A percentile compares a stretch with the other conserved stretches of the same genome.
These are phyloP conservation scores for Thera britannica DNA, from an alignment of 2,888 invertebrate genomes.

Conservation along the genomic window DNA sequence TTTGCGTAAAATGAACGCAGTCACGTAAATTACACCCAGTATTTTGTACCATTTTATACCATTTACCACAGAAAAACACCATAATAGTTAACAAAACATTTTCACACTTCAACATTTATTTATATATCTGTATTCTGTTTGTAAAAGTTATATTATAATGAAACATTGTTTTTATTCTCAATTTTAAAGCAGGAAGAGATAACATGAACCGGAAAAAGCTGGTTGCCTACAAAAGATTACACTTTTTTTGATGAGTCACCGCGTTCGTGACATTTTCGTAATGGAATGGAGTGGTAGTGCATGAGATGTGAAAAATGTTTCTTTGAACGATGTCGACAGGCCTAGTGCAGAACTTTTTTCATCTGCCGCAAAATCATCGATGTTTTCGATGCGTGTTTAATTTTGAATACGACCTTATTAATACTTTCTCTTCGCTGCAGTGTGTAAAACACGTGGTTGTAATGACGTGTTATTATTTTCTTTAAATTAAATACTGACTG, in stretches of 20 bases:
- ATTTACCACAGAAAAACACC: too few relatives aligned
- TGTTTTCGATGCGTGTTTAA: neutral
- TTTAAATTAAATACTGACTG: too few relatives aligned
- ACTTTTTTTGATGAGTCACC: conserved; percentile 19
- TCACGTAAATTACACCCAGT: neutral
- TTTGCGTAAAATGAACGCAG: neutral
- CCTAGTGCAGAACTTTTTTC: neutral
- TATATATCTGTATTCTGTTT: too few relatives aligned
- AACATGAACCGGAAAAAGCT: neutral
- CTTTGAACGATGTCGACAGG: conserved; percentile 2
- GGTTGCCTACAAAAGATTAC: conserved; percentile 7
- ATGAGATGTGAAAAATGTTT: conserved; percentile 20
- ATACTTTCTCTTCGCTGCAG: neutral
- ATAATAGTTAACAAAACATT: neutral
- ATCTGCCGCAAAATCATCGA: neutral
- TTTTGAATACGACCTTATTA: neutral
- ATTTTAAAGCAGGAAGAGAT: neutral
- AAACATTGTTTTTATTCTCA: neutral
- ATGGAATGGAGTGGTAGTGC: conserved; percentile 15
- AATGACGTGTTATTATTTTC: too few relatives aligned
- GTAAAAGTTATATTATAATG: too few relatives aligned
- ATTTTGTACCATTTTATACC: too few relatives aligned
- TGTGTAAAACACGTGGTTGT: too few relatives aligned
- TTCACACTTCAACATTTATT: neutral
- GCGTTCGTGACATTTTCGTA: conserved; percentile 16